Evolutionary conservation across 2,113 vertebrate species (phyloP), one percentile per base, ranked within the genome.

Genomic region (Perca schrenkii): DNA sequence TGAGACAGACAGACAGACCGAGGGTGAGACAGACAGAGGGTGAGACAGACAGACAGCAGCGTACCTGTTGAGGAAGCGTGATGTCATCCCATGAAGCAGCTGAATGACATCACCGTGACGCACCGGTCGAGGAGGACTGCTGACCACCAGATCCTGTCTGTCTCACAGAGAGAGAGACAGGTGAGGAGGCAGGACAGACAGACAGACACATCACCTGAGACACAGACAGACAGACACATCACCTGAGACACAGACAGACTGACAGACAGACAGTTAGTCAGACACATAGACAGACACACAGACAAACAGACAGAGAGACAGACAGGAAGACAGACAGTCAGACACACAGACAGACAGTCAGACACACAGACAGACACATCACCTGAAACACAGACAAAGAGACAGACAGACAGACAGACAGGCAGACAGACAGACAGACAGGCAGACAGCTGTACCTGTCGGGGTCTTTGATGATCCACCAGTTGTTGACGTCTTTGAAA

Each of bases 401-500:
- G 31, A 31, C 3, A 31, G 34, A 36, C 34, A 36, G 34, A 8
- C 34, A 36, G 34, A 36, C 2, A 28, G 28, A 4, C 31, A 31
- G 31, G 0, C 34, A 36, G 34, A 36, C 6, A 36, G 6, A 1
- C 6, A 65, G 40, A 71, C 22, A 13, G 43, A 7, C 28, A 34
- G 16, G 13, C 22, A 12, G 19, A 56, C 36, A 53, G 77, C 13
- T 14, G 46, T 87, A 99, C 97, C 92, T 96, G 73, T 93, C 88
- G 0, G 98, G 97, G 78, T 99, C 96, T 93, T 99, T 99, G 70
- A 99, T 88, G 21, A 99, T 97, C 98, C 98, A 99, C 98, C 98
- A 99, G 95, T 99, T 99, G 88, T 99, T 99, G 90, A 99, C 95
- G 1, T 99, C 98, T 91, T 99, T 99, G 86, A 98, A 99, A 22